Conservation (phyloP, 2,888 invertebrate species). For the Argyresthia goedartella region DNA sequence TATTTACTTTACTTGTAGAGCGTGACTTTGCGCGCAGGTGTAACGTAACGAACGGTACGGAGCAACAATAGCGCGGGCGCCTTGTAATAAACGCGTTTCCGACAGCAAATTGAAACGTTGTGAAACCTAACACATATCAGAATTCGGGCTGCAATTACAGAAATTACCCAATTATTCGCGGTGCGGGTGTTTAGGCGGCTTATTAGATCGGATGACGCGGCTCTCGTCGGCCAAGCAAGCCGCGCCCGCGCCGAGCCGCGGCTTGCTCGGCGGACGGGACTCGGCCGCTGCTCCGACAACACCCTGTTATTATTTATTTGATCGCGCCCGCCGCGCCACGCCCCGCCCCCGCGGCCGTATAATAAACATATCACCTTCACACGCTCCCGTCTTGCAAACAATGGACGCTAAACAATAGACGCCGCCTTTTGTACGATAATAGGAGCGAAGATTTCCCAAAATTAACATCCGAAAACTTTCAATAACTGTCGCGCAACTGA, state of each 20-base stretch:
- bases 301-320: conserved; percentile 17
- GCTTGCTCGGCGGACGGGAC: no score
- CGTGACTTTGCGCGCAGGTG: conserved; percentile 4
- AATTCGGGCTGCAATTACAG: conserved; percentile 23
- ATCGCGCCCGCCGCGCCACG: conserved; percentile 11
- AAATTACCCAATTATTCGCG: conserved; percentile 48
- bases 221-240: conserved; percentile 6
- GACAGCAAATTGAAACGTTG: conserved; percentile 18
- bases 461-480: conserved; percentile 1
- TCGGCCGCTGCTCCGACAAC: not conserved
- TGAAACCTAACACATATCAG: conserved; percentile 20
- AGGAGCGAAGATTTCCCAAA: conserved; percentile 13
- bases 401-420: conserved; percentile 18
- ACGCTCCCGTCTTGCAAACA: conserved; percentile 25
- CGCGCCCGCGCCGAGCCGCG: not conserved
- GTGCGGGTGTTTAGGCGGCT: conserved; percentile 28
- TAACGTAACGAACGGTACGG: conserved; percentile 1
- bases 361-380: conserved; percentile 54
- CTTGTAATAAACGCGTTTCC: conserved; percentile 7
- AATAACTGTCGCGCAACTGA: not conserved
- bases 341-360: conserved; percentile 26
- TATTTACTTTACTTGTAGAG: conserved; percentile 23
- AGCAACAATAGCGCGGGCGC: not conserved
- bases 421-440: conserved; percentile 30
- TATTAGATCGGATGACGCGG: conserved; percentile 59